Evolutionary conservation across 2,888 invertebrate species (phyloP), one percentile per base, ranked within the genome.

Genomic region (Macaria liturata): DNA sequence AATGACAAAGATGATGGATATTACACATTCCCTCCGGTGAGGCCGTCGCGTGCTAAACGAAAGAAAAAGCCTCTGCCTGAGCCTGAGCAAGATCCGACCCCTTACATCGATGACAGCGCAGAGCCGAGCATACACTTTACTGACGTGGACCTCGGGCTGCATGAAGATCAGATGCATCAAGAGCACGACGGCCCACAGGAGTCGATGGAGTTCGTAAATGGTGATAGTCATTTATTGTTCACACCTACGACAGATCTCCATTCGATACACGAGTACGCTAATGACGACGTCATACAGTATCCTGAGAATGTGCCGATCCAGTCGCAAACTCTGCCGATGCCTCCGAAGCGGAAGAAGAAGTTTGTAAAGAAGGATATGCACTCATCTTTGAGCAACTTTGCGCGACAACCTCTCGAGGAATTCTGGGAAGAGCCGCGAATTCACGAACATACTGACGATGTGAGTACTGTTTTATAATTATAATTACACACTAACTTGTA

Each of bases 21-120:
- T 73, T 92, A 92, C 69, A 92, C 92, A 74, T 92, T 91, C 77
- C 91, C 91, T 48, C 94, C 94, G 5, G 89, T 93, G 9, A 84
- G 94, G 64, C 94, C 94, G 30, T 93, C 92, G 54, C 83, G 94
- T 66, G 91, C 91, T 42, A 93, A 93, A 68, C 91, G 92, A 70
- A 89, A 89, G 85, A 92, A 92, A 72, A 89, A 84, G 60, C 83
- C 82, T 46, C 64, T 75, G 3, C 54, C 51, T 0, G 65, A 64
- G 9, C 30, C 51, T 7, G 68, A 71, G 42, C 65, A 68, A 32
- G 88, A 90, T 64, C 69, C 78, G 2, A 84, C 90, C 43, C 78
- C 84, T 53, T 91, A 88, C 62, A 91, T 91, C 39, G 91, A 91
- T 49, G 90, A 91, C 6, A 88, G 83, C 69, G 74, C 84, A n/a